Percentiles rank a stretch among this genome's conserved stretches.
Evolutionary conservation across 2,797 vertebrate genomes (phyloP).

Genomic region (Hafferia zeledoni): DNA sequence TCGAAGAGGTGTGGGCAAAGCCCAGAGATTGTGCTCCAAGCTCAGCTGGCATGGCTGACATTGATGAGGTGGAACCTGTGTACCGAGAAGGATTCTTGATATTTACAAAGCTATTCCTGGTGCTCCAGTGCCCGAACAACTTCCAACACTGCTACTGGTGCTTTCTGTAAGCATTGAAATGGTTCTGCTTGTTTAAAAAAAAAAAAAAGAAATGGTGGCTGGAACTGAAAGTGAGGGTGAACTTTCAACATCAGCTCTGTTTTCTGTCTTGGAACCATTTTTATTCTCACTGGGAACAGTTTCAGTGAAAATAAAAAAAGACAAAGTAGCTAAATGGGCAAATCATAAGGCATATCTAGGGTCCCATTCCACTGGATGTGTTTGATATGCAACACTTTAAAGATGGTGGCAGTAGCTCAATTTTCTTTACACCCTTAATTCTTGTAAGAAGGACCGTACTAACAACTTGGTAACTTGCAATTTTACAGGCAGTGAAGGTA

Average conservation of each 20-base stretch:
- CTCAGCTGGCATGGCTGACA: background rate
- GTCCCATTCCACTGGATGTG: background rate
- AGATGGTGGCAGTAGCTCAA: background rate
- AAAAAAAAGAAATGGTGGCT: background rate
- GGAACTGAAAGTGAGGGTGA: background rate
- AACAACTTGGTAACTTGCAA: background rate
- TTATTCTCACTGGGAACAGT: background rate
- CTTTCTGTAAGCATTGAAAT: background rate
- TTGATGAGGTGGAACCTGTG: background rate
- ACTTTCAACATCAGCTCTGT: background rate
- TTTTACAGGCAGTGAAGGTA: background rate
- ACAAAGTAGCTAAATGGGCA: background rate
- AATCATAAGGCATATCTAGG: background rate
- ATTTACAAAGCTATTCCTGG: background rate
- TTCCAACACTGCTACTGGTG: background rate
- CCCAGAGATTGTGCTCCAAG: background rate
- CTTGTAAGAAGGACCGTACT: background rate
- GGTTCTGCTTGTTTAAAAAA: background rate
- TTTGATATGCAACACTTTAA: background rate
- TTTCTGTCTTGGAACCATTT: background rate
- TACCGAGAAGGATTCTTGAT: background rate
- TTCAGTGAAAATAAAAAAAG: background rate
- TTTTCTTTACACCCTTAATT: background rate
- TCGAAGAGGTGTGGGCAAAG: background rate
- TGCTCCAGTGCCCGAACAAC: background rate